These are phyloP conservation scores for Fringilla coelebs DNA, from an alignment of 2,797 vertebrate species.

Conservation along the genomic window DNA sequence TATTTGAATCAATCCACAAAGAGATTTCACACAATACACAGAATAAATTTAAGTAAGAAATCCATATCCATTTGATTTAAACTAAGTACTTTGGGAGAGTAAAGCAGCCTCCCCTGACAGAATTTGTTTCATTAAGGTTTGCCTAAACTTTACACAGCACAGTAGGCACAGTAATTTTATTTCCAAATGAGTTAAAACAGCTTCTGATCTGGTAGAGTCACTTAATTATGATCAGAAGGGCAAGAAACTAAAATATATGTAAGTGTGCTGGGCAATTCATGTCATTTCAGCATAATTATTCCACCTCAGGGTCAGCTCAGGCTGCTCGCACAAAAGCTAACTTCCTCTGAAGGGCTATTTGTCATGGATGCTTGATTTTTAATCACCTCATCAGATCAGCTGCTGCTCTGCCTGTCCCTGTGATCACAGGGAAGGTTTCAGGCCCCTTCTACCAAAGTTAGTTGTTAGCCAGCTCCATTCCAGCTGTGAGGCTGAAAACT, in stretches of 20 bases:
- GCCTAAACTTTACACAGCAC: conserved; percentile 35
- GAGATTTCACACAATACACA: neutral
- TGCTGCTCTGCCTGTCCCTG: conserved; percentile 23
- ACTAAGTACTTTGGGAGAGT: neutral
- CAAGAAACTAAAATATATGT: conserved; percentile 46
- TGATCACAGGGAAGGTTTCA: conserved; percentile 1
- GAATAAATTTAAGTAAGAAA: neutral
- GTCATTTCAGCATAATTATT: conserved; percentile 39
- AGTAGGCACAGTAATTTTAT: conserved; percentile 49
- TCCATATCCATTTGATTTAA: conserved; percentile 1
- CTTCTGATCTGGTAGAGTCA: conserved; percentile 49
- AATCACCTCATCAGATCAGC: conserved; percentile 56
- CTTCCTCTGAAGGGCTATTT: conserved; percentile 53
- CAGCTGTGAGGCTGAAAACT: neutral
- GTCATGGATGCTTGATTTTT: conserved; percentile 60
- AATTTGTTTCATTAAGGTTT: conserved; percentile 44
- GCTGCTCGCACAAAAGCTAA: conserved; percentile 39
- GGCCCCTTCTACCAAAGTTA: neutral
- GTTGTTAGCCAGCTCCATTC: neutral
- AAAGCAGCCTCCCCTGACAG: conserved; percentile 3
- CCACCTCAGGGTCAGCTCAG: conserved; percentile 51
- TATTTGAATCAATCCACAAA: neutral
- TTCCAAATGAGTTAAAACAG: conserved; percentile 54
- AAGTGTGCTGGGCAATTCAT: neutral
- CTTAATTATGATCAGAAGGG: conserved; percentile 41